Base-by-base conservation (phyloP, 2,797 vertebrate genomes). In the Picus viridis region DNA sequence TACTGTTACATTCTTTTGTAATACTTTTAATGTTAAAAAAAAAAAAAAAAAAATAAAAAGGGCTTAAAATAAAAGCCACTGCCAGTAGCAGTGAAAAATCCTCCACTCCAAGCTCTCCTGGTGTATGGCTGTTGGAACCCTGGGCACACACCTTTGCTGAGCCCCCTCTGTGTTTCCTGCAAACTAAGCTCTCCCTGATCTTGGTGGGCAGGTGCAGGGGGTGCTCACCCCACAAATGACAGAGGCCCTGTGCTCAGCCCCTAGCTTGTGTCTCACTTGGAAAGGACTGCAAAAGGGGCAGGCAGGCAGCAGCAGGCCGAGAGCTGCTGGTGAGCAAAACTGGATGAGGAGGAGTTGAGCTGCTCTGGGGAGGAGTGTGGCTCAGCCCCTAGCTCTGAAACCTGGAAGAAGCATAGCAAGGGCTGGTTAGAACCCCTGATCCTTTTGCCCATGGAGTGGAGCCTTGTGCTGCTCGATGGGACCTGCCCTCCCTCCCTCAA, bases 41-140 rank as follows among this genome's bases (percentile, higher is more conserved):
- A 90, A 87, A 79, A 76, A 49, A 79, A 0, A 34, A 86, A 84
- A 85, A 16, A 24, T 14, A 70, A 63, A 56, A 84, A 0, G 9
- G 88, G 88, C 92, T 95, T 77, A 63, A 90, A 95, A 96, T 96
- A 96, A 96, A 96, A 94, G 41, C 61, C 77, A 90, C 90, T 95
- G 94, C 91, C 54, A 22, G 11, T 15, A 90, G 86, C 92, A 93
- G 92, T 92, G 95, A 89, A 58, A 92, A 95, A 92, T 61, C 80
- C n/a, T 92, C 80, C 64, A 64, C 70, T 27, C 71, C 74, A 32
- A 53, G 2, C 63, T 89, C 57, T 89, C 24, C 10, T 89, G 0
- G 0, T 94, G 30, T 61, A 14, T 87, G 92, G 72, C 74, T 89
- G 45, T 32, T 75, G 15, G 61, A 56, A 72, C 45, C 58, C 29